Conservation (phyloP, 2,888 invertebrate genomes). For the Eupeodes luniger region DNA sequence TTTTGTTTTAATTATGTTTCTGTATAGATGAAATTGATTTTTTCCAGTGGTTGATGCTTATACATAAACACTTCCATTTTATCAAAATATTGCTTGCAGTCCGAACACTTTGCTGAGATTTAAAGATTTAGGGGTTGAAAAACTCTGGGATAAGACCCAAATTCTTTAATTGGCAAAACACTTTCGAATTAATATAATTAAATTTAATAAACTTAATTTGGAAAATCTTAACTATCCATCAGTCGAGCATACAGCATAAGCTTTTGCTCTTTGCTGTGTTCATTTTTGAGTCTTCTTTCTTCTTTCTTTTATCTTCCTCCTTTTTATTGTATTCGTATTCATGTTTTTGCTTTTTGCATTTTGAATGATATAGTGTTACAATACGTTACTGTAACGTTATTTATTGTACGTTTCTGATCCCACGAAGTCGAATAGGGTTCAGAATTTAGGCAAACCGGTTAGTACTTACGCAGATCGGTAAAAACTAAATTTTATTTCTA, state of each 20-base stretch:
- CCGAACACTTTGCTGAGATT: not conserved
- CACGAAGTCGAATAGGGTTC: too few species aligned
- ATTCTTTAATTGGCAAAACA: not conserved
- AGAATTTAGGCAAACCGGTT: too few species aligned
- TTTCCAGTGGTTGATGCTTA: conserved; percentile 38
- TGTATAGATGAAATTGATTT: conserved; percentile 65
- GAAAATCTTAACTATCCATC: too few species aligned
- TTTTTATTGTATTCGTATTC: too few species aligned
- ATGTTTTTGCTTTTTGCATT: not conserved
- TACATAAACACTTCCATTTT: conserved; percentile 34
- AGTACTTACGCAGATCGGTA: too few species aligned
- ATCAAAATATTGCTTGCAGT: not conserved
- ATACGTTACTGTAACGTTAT: not conserved
- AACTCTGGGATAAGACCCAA: not conserved
- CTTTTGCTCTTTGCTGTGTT: not conserved
- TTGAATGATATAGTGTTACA: not conserved
- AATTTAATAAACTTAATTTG: conserved; percentile 9
- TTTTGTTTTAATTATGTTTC: conserved; percentile 38
- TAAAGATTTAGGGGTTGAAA: not conserved
- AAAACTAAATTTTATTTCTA: too few species aligned
- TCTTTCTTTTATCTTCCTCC: too few species aligned
- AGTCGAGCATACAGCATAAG: not conserved
- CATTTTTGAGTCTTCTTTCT: not conserved
- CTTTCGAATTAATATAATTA: not conserved
- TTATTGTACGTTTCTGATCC: too few species aligned